A percentile compares a stretch with the other conserved stretches of the same genome.
Evolutionary conservation across 2,888 invertebrate species (phyloP).

Genomic region (Amiota minor): DNA sequence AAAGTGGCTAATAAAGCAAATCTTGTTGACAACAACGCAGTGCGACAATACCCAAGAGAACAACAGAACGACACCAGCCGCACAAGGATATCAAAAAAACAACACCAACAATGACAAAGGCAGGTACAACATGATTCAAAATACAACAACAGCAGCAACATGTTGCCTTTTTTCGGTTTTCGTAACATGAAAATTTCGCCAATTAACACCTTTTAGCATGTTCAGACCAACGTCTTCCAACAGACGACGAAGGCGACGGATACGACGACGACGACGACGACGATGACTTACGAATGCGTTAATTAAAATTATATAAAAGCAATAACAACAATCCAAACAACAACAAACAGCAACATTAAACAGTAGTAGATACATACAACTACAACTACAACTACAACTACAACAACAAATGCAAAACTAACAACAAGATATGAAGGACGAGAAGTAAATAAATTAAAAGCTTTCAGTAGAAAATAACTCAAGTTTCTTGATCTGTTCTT

Average conservation of each 20-base stretch:
- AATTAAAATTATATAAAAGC: conserved; percentile 59
- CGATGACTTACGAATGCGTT: conserved; percentile 47
- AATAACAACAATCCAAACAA: conserved; percentile 47
- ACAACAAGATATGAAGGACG: conserved; percentile 12
- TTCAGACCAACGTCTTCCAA: conserved; percentile 48
- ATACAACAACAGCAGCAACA: no score
- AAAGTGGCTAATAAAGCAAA: conserved; percentile 73
- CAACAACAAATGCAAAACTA: conserved; percentile 38
- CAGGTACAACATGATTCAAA: conserved; percentile 7
- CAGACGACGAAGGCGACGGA: conserved; percentile 43
- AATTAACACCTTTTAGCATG: conserved; percentile 72
- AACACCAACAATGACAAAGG: conserved; percentile 32
- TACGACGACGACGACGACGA: conserved; percentile 2
- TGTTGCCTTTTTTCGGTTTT: conserved; percentile 11
- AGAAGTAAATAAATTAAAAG: no score
- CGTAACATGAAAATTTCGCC: conserved; percentile 71
- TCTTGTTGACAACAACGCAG: conserved; percentile 70
- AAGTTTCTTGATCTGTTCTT: background rate
- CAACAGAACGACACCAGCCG: conserved; percentile 39
- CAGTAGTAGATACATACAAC: conserved; percentile 27
- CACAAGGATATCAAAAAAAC: conserved; percentile 30
- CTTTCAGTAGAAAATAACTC: no score
- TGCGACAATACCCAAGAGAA: conserved; percentile 48
- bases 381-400: conserved; percentile 47
- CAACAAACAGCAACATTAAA: conserved; percentile 41